Conservation (phyloP, 2,113 vertebrate species). For the Scopus umbretta region DNA sequence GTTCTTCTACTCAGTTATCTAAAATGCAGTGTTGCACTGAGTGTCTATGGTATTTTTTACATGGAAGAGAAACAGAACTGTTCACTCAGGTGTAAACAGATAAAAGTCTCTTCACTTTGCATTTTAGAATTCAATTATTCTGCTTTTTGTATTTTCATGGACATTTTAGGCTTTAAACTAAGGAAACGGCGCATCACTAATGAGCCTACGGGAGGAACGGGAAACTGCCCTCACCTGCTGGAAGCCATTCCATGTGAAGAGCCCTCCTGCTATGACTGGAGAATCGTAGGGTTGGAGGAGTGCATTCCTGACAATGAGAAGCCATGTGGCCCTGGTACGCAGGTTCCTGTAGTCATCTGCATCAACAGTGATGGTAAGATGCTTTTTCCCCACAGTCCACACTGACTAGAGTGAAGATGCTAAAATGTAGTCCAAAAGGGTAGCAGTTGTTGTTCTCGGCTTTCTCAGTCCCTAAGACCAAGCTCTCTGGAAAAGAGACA, state of each 20-base stretch:
- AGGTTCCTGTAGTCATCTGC: conserved; percentile 79
- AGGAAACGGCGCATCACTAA: conserved; percentile 84
- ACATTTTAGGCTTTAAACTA: conserved; percentile 86
- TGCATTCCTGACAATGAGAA: conserved; percentile 84
- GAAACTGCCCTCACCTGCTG: conserved; percentile 89
- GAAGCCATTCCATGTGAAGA: conserved; percentile 95
- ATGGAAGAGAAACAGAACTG: not conserved
- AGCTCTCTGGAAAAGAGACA: not conserved
- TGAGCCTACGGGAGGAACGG: conserved; percentile 82
- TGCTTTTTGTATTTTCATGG: not conserved
- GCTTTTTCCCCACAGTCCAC: not conserved
- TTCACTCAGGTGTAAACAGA: not conserved
- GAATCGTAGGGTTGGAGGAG: conserved; percentile 74
- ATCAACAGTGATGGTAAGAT: conserved; percentile 87
- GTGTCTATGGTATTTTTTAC: not conserved
- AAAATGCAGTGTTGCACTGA: not conserved
- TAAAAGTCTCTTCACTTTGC: not conserved
- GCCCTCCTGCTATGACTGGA: conserved; percentile 88
- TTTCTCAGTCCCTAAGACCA: not conserved
- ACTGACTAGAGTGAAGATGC: not conserved
- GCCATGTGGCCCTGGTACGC: conserved; percentile 84
- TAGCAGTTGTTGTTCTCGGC: not conserved
- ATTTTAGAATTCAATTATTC: not conserved
- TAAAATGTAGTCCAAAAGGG: not conserved
- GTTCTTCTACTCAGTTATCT: not conserved